phyloP scores from a whole-genome alignment of 2,797 vertebrate species.

The Zonotrichia albicollis region DNA sequence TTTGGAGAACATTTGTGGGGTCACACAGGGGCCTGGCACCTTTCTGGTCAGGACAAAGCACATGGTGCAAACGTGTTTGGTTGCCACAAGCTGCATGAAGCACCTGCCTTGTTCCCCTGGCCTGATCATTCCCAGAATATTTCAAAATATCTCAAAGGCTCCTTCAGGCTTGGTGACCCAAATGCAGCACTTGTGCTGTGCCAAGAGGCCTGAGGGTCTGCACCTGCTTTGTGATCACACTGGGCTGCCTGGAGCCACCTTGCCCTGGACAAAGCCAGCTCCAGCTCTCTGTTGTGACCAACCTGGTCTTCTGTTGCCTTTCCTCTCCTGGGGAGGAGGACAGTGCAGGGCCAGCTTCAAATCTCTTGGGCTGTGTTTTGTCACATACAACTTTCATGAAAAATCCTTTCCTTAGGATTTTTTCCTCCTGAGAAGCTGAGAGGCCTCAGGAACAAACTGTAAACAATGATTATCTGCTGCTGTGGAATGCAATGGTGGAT shows the following conservation, averaged over 20 bases:
- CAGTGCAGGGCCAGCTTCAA: background rate
- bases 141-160: slow-evolving; percentile 8
- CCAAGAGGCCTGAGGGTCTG: slow-evolving; percentile 17
- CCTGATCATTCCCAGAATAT: background rate
- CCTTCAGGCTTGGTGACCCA: slow-evolving; percentile 35
- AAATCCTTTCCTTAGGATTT: no score
- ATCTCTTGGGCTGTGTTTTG: background rate
- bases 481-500: no score
- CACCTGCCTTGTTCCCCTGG: background rate
- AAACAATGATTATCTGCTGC: no score
- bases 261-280: background rate
- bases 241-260: background rate
- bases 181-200: background rate
- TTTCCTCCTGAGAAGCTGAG: no score
- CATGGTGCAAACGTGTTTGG: background rate
- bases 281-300: background rate
- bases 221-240: slow-evolving; percentile 5
- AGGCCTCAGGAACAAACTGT: no score
- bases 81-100: background rate
- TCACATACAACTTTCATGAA: no score
- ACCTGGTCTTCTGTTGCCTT: background rate
- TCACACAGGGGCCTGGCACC: background rate
- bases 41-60: background rate
- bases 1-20: background rate
- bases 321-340: background rate